These are phyloP conservation scores for Echinarachnius parma DNA, from an alignment of 53 echinoderm and acorn worm genomes.

Conservation along the genomic window DNA sequence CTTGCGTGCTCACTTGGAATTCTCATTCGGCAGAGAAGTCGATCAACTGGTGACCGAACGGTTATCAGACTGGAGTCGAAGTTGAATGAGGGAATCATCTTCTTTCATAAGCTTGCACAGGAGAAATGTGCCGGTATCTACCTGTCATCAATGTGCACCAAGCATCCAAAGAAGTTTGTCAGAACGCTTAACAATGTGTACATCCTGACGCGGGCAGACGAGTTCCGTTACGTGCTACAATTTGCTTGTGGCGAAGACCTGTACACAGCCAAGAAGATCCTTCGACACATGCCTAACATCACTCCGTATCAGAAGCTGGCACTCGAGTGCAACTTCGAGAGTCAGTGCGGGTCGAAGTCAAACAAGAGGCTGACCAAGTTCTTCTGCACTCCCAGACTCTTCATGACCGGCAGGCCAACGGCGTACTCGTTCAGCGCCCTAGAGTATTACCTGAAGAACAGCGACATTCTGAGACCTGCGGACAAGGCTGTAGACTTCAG, in stretches of 20 bases:
- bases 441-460: constrained; percentile 33
- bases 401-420: constrained; percentile 38
- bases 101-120: constrained; percentile 39
- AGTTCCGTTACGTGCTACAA: constrained; percentile 36
- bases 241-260: constrained; percentile 37
- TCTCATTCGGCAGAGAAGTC: constrained; percentile 27
- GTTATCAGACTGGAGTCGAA: background rate
- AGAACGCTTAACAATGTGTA: constrained; percentile 38
- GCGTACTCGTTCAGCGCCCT: constrained; percentile 36
- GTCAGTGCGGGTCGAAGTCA: constrained; percentile 23
- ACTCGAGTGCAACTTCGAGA: constrained; percentile 45
- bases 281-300: constrained; percentile 40
- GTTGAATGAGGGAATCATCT: background rate
- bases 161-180: constrained; percentile 41
- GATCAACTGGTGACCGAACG: background rate
- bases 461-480: constrained; percentile 1
- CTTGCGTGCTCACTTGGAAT: constrained; percentile 15
- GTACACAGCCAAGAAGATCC: constrained; percentile 42
- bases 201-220: constrained; percentile 30
- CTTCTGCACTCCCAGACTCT: constrained; percentile 24
- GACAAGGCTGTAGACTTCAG: background rate
- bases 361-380: constrained; percentile 37
- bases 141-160: constrained; percentile 36
- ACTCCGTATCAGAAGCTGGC: constrained; percentile 41
- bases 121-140: constrained; percentile 44